Percentiles rank a stretch among this genome's conserved stretches.
Evolutionary conservation across 2,113 vertebrate genomes (phyloP).

Genomic region (Puffinus mauretanicus): DNA sequence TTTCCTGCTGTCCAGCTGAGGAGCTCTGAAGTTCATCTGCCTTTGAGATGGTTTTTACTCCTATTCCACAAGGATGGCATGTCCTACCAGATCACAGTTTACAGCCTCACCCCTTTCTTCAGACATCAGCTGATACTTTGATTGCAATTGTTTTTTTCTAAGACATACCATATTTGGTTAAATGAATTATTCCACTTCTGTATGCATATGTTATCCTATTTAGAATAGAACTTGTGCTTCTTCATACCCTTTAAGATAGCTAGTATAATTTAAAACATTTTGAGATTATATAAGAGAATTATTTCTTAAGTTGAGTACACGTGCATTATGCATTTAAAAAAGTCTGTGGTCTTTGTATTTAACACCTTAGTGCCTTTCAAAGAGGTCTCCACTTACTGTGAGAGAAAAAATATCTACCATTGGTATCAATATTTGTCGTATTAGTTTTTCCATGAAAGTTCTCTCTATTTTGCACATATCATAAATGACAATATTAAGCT

Average conservation of each 20-base stretch:
- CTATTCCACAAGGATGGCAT: neutral
- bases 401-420: neutral
- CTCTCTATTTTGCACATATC: constrained; percentile 9
- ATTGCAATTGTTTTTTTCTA: neutral
- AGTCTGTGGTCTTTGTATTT: neutral
- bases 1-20: neutral
- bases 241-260: neutral
- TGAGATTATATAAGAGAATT: neutral
- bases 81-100: neutral
- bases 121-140: neutral
- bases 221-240: neutral
- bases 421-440: neutral
- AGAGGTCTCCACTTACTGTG: neutral
- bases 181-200: neutral
- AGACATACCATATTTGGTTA: neutral
- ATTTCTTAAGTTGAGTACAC: neutral
- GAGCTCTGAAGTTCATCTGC: neutral
- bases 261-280: neutral
- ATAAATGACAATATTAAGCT: constrained; percentile 45
- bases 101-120: neutral
- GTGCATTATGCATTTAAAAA: neutral
- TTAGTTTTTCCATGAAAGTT: neutral
- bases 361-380: neutral
- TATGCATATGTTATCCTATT: neutral
- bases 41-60: neutral